Conservation (phyloP, 2,113 vertebrate genomes). For the Scytalopus superciliaris region DNA sequence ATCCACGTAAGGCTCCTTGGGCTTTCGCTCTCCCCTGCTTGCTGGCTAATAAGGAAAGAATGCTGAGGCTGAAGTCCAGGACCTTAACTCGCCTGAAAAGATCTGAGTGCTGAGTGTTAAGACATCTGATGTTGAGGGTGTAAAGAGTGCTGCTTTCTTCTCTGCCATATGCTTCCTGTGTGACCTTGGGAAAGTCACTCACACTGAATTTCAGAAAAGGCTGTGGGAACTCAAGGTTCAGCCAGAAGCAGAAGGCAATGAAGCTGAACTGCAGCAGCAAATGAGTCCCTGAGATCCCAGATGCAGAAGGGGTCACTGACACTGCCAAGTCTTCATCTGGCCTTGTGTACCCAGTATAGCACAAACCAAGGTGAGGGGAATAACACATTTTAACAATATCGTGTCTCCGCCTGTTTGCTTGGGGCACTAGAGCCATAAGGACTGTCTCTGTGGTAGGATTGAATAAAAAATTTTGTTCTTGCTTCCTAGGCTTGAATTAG, state of each 20-base stretch:
- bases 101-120: neutral
- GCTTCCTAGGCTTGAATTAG: neutral
- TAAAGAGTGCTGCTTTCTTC: neutral
- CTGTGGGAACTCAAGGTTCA: neutral
- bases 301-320: neutral
- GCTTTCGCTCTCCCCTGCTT: neutral
- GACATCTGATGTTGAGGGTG: neutral
- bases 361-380: neutral
- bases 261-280: neutral
- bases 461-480: neutral
- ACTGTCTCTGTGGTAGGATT: neutral
- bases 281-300: neutral
- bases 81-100: neutral
- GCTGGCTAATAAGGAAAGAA: neutral
- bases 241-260: accelerated
- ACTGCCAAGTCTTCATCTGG: neutral
- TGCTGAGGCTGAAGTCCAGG: neutral
- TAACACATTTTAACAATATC: neutral
- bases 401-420: neutral
- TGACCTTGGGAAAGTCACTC: neutral
- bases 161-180: accelerated
- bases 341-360: neutral
- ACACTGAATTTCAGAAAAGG: constrained; percentile 16
- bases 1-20: neutral
- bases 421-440: neutral